Conservation (phyloP, 2,113 vertebrate species). For the Megaceryle torquata region DNA sequence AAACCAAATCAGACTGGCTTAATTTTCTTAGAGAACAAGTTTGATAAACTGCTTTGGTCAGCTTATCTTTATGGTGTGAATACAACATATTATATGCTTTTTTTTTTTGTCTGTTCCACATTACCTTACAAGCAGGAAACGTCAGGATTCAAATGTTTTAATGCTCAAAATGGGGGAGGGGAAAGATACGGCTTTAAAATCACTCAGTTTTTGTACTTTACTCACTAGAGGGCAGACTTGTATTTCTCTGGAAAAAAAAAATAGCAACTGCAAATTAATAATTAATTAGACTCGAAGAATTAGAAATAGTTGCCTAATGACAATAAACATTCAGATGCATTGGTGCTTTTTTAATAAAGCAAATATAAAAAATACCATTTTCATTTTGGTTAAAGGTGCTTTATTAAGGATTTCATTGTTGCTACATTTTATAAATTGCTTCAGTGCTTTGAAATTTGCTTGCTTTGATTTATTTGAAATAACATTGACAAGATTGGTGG, state of each 20-base stretch:
- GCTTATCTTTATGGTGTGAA: background rate
- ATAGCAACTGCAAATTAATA: background rate
- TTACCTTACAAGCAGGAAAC: background rate
- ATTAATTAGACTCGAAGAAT: background rate
- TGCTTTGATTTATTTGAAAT: background rate
- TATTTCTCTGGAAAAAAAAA: background rate
- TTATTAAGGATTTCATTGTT: background rate
- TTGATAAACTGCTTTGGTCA: background rate
- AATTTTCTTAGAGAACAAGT: background rate
- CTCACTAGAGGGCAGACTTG: conserved; percentile 73
- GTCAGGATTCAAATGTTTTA: background rate
- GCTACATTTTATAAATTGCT: background rate
- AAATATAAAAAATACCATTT: background rate
- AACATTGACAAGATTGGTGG: background rate
- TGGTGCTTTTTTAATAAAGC: background rate
- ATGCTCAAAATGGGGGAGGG: background rate
- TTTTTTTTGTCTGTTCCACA: background rate
- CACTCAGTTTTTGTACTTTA: background rate
- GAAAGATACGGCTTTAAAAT: background rate
- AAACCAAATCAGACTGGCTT: background rate
- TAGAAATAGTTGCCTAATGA: background rate
- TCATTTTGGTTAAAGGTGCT: background rate
- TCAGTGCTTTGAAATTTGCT: background rate
- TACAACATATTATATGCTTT: background rate
- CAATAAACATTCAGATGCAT: background rate